Percentiles rank a stretch among this genome's conserved stretches.
phyloP scores from a whole-genome alignment of 2,113 vertebrate species.

The Etia nguti region DNA sequence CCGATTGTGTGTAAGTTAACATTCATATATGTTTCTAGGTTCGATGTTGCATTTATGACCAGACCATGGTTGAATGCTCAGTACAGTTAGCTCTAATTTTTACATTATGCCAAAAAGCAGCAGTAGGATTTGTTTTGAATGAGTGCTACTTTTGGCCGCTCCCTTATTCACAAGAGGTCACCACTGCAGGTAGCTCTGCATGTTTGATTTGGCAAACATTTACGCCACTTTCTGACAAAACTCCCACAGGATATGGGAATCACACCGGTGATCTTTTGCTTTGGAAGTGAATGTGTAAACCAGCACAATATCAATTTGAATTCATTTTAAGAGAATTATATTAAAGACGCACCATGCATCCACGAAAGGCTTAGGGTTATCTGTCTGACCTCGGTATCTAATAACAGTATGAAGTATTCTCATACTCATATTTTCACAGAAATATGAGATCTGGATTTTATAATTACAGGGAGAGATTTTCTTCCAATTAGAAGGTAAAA shows the following conservation, averaged over 20 bases:
- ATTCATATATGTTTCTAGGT: background rate
- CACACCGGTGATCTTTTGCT: background rate
- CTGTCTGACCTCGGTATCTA: background rate
- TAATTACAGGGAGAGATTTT: background rate
- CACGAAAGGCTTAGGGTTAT: background rate
- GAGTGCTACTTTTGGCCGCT: background rate
- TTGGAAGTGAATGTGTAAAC: background rate
- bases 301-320: background rate
- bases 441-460: background rate
- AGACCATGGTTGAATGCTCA: background rate
- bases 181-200: background rate
- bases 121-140: background rate
- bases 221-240: background rate
- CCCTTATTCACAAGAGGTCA: background rate
- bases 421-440: background rate
- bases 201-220: background rate
- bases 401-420: background rate
- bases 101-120: background rate
- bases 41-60: background rate
- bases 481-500: background rate
- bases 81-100: background rate
- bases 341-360: background rate
- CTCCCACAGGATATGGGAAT: background rate
- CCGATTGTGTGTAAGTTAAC: background rate
- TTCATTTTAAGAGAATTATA: background rate